Evolutionary conservation across 1,140 invertebrate genomes (phyloP).

Genomic region (Bradynema listronoti): DNA sequence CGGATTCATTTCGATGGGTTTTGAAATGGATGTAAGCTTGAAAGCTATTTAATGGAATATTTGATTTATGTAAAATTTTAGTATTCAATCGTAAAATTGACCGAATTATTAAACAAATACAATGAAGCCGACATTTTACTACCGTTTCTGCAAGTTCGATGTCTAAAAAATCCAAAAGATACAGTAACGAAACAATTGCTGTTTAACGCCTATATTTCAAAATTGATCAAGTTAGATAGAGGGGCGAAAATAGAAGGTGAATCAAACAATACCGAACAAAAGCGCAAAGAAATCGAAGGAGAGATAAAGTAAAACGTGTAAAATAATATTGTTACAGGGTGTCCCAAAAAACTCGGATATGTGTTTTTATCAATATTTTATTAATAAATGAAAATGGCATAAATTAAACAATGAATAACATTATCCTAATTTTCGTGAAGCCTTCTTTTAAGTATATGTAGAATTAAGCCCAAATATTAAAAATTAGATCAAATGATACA

Average conservation of each 20-base stretch:
- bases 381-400: too few species aligned
- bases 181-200: constrained; percentile 15
- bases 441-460: too few species aligned
- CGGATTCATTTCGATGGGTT: constrained; percentile 34
- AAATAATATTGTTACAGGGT: too few species aligned
- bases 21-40: constrained; percentile 30
- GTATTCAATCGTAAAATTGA: constrained; percentile 17
- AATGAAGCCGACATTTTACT: constrained; percentile 20
- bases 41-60: constrained; percentile 15
- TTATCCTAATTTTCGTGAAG: too few species aligned
- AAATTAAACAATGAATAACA: too few species aligned
- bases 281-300: constrained; percentile 5
- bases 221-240: constrained; percentile 33
- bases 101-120: constrained; percentile 24
- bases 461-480: too few species aligned
- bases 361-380: too few species aligned
- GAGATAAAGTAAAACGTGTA: too few species aligned
- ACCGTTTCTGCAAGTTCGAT: constrained; percentile 27
- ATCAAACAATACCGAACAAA: too few species aligned
- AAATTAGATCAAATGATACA: too few species aligned
- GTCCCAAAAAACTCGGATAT: too few species aligned
- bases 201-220: constrained; percentile 32
- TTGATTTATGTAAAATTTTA: constrained; percentile 12
- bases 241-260: too few species aligned
- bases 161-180: constrained; percentile 31